Conservation (phyloP, 2,888 invertebrate genomes). For the Agonum fuliginosum region DNA sequence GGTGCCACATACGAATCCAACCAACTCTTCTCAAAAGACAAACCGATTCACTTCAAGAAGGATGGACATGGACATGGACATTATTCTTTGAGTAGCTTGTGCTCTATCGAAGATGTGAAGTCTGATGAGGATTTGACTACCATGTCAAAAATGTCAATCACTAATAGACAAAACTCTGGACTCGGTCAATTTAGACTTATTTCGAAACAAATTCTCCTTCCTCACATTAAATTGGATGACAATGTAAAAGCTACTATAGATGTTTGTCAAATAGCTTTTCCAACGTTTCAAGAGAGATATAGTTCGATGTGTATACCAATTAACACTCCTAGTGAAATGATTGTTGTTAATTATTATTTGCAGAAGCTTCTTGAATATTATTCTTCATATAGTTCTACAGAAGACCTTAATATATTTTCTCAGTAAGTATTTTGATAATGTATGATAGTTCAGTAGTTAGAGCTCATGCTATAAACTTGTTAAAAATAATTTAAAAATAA, state of each 20-base stretch:
- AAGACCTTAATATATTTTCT: too few relatives aligned
- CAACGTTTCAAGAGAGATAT: constrained; percentile 1
- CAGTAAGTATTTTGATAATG: constrained; percentile 49
- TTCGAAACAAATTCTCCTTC: neutral
- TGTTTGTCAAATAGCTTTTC: constrained; percentile 18
- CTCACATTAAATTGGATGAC: neutral
- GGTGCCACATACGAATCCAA: constrained; percentile 74
- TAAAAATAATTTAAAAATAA: too few relatives aligned
- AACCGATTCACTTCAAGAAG: constrained; percentile 68
- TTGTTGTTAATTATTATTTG: constrained; percentile 68
- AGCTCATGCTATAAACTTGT: too few relatives aligned
- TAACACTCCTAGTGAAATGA: constrained; percentile 69
- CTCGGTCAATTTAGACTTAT: neutral
- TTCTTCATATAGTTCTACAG: too few relatives aligned
- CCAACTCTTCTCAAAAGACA: constrained; percentile 75
- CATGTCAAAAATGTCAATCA: too few relatives aligned
- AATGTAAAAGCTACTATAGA: constrained; percentile 21
- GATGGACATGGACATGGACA: too few relatives aligned
- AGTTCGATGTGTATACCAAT: constrained; percentile 63
- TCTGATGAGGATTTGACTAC: too few relatives aligned
- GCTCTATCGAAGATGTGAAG: too few relatives aligned
- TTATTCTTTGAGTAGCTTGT: too few relatives aligned
- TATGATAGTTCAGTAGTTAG: too few relatives aligned
- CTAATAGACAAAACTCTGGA: too few relatives aligned
- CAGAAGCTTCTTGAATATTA: constrained; percentile 3